phyloP scores from a whole-genome alignment of 2,113 vertebrate species.

The Myrmecophaga tridactyla region DNA sequence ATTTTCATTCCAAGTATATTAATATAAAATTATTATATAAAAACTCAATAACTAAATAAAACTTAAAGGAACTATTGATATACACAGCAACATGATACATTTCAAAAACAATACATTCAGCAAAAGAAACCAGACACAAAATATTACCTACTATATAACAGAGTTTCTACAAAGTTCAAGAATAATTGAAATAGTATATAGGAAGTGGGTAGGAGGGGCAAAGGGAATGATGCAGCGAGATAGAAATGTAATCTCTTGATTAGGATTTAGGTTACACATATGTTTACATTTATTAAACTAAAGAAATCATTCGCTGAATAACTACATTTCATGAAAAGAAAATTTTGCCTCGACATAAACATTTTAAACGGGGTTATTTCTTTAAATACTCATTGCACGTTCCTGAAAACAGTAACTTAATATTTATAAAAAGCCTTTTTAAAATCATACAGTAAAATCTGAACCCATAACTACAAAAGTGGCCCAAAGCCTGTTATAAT shows the following conservation, averaged over 20 bases:
- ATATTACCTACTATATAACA: not conserved
- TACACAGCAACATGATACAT: not conserved
- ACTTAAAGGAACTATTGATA: not conserved
- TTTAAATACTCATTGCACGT: not conserved
- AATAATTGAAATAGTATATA: not conserved
- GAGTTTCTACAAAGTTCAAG: not conserved
- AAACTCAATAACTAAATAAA: not conserved
- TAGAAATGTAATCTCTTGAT: not conserved
- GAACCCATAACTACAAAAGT: not conserved
- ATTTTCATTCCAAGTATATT: not conserved
- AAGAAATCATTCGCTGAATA: not conserved
- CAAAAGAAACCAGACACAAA: not conserved
- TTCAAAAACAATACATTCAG: not conserved
- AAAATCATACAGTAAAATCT: slow-evolving; percentile 2
- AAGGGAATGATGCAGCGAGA: not conserved
- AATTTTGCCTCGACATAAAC: not conserved
- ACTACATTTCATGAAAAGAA: not conserved
- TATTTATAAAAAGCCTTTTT: not conserved
- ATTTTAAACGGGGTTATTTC: not conserved
- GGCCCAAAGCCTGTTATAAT: not conserved
- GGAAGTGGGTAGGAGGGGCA: not conserved
- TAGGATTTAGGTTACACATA: not conserved
- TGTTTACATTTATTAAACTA: not conserved
- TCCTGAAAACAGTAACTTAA: not conserved
- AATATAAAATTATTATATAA: not conserved